Percentiles rank a stretch among this genome's conserved stretches.
Evolutionary conservation across 2,113 vertebrate genomes (phyloP).

Genomic region (Heloderma charlesbogerti): DNA sequence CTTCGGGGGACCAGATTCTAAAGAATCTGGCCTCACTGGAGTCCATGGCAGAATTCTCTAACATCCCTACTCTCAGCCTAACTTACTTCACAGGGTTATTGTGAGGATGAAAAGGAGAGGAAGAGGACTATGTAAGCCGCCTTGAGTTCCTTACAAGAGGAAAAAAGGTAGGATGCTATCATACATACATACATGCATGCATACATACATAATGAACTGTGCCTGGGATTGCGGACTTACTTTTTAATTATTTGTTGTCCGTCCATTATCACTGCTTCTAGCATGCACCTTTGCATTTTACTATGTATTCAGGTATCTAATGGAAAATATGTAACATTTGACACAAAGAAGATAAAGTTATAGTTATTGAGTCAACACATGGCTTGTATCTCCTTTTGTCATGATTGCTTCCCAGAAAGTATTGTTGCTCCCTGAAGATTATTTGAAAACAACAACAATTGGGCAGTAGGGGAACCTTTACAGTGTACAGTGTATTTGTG

Average conservation of each 20-base stretch:
- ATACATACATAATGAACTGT: too few relatives aligned
- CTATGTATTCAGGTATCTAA: slow-evolving; percentile 71
- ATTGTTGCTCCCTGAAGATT: slow-evolving; percentile 61
- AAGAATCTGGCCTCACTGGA: too few relatives aligned
- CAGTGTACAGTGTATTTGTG: slow-evolving; percentile 9
- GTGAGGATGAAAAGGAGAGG: too few relatives aligned
- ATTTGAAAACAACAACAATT: slow-evolving; percentile 51
- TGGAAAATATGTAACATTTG: slow-evolving; percentile 73
- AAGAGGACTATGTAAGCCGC: too few relatives aligned
- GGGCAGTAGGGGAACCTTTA: slow-evolving; percentile 42
- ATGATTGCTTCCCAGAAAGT: slow-evolving; percentile 57
- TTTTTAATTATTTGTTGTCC: neutral
- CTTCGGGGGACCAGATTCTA: too few relatives aligned
- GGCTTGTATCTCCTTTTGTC: slow-evolving; percentile 63
- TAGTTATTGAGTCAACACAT: slow-evolving; percentile 73
- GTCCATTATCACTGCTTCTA: slow-evolving; percentile 80
- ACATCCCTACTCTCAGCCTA: too few relatives aligned
- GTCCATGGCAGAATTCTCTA: too few relatives aligned
- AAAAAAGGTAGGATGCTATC: too few relatives aligned
- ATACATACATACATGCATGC: too few relatives aligned
- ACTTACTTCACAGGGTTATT: too few relatives aligned
- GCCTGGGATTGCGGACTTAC: too few relatives aligned
- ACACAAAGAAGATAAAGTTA: slow-evolving; percentile 75
- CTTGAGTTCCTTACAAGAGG: too few relatives aligned
- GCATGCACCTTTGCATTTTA: slow-evolving; percentile 79